Base-by-base conservation (phyloP, 2,888 invertebrate genomes). In the Dryococelus australis region DNA sequence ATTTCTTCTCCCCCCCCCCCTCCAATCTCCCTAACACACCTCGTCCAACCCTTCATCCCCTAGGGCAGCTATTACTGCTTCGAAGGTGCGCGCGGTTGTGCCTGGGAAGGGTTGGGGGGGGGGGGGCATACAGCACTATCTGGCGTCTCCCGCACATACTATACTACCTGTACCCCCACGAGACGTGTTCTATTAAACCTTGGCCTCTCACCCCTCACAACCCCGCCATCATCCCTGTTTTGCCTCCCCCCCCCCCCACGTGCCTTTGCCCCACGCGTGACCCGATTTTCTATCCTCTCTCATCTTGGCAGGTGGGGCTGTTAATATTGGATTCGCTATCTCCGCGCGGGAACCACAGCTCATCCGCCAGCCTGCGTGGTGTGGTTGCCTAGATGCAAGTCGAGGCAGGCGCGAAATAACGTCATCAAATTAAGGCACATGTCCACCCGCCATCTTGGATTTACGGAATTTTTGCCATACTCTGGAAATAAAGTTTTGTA, bases 131-230 rank as follows among this genome's bases (percentile, higher is more conserved):
- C n/a, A n/a, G 65, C 24, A n/a, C 24, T 65, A 65, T 65, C 65
- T 65, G n/a, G 65, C n/a, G 65, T 65, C 65, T 10, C n/a, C 24
- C 65, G 20, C 65, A n/a, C 65, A 65, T 65, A 65, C 65, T 65
- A 65, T 65, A 65, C 65, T 65, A 24, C 65, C n/a, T 65, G 65
- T 24, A n/a, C 65, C 65, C 65, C n/a, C n/a, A 2, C 20, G 65
- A 65, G 65, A 65, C 65, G 65, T 65, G 65, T 65, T 65, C 65
- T 65, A 65, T 65, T 65, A 65, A 65, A 65, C 65, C 51, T 51
- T 20, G 13, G 35, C 51, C n/a, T n/a, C 83, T 1, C 28, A 20
- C 28, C 26, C 27, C 28, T 16, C 83, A 81, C 26, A 35, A 24
- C 83, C n/a, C 84, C 43, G 12, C 43, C 81, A 5, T 12, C 84